A percentile compares a stretch with the other conserved stretches of the same genome.
phyloP scores from a whole-genome alignment of 2,113 vertebrate species.

The Centrocercus urophasianus region DNA sequence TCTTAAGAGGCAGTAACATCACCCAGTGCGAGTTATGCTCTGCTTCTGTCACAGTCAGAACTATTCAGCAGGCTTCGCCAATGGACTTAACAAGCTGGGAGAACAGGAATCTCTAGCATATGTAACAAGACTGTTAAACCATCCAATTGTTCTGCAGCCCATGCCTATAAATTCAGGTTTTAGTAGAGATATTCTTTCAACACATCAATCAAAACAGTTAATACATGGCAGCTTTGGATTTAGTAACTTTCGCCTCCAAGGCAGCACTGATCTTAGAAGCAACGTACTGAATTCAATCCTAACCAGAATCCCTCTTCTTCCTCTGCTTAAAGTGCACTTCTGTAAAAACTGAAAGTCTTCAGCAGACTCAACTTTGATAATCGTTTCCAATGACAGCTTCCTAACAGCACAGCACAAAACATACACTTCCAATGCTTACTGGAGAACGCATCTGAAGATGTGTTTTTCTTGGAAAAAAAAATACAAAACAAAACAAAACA shows the following conservation, averaged over 20 bases:
- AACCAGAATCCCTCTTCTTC: background rate
- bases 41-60: background rate
- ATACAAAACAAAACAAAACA: background rate
- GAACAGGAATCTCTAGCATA: background rate
- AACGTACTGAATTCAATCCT: background rate
- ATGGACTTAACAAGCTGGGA: background rate
- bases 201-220: background rate
- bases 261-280: background rate
- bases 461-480: constrained; percentile 56
- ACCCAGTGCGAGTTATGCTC: background rate
- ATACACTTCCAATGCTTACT: background rate
- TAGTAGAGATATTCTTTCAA: background rate
- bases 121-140: background rate
- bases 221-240: background rate
- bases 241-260: background rate
- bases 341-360: constrained; percentile 48
- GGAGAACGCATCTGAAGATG: constrained; percentile 54
- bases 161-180: background rate
- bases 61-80: background rate
- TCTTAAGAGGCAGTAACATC: background rate
- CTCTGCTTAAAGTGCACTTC: constrained; percentile 71
- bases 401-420: constrained; percentile 24
- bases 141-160: background rate
- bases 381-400: constrained; percentile 19
- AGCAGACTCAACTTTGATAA: constrained; percentile 22